Conservation (phyloP, 2,113 vertebrate genomes). For the Argyrosomus japonicus region DNA sequence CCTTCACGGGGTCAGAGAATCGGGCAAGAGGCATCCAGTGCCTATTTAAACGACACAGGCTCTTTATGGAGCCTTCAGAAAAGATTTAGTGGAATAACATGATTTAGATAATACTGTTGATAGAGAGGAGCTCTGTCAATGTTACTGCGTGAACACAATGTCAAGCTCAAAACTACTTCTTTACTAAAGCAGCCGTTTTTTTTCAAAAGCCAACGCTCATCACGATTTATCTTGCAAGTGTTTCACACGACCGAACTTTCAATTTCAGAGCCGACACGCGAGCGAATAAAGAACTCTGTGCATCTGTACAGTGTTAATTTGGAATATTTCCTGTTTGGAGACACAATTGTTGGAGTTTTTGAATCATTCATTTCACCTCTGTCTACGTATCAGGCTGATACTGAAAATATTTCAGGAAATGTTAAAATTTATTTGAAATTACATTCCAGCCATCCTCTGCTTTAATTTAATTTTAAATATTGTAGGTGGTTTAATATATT, state of each 20-base stretch:
- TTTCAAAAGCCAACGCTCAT: neutral
- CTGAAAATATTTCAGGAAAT: no score
- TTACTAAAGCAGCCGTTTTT: neutral
- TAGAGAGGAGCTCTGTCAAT: slow-evolving; percentile 21
- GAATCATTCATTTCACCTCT: no score
- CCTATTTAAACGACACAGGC: slow-evolving; percentile 45
- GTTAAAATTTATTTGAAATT: no score
- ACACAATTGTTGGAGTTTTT: no score
- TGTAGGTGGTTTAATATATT: no score
- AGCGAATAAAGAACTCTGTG: neutral
- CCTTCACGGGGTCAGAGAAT: slow-evolving; percentile 68
- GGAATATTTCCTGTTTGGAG: no score
- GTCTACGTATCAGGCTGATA: no score
- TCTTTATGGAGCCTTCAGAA: slow-evolving; percentile 63
- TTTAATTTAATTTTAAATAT: no score
- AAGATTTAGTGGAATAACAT: slow-evolving; percentile 57
- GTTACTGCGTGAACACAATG: neutral
- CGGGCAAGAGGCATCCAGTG: slow-evolving; percentile 38
- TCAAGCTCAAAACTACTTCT: neutral
- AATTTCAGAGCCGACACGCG: neutral
- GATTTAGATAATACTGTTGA: slow-evolving; percentile 49
- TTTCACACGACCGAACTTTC: accelerated
- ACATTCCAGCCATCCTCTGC: no score
- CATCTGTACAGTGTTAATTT: no score
- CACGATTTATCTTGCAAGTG: neutral